Percentiles rank a stretch among this genome's conserved stretches.
phyloP scores from a whole-genome alignment of 2,888 invertebrate species.

The Cheilosia grossa region DNA sequence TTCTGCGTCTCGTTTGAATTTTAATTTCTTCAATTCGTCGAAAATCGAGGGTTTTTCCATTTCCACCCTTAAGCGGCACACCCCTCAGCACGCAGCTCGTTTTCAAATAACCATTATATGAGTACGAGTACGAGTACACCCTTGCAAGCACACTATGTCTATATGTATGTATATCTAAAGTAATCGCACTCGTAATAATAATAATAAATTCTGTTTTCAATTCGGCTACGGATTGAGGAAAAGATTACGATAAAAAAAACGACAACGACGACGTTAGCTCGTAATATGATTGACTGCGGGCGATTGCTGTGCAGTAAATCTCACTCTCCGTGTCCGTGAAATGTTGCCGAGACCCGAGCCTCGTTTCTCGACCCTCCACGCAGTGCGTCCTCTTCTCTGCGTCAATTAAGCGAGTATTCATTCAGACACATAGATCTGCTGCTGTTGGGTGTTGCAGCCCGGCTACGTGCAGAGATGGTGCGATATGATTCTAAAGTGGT shows the following conservation, averaged over 20 bases:
- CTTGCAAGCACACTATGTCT: slow-evolving; percentile 4
- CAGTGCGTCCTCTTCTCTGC: not conserved
- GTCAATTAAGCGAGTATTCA: slow-evolving; percentile 68
- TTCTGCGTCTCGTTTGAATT: slow-evolving; percentile 57
- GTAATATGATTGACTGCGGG: slow-evolving; percentile 72
- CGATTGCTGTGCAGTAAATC: slow-evolving; percentile 66
- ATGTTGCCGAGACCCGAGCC: slow-evolving; percentile 3
- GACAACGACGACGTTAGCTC: slow-evolving; percentile 56
- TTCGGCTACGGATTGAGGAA: slow-evolving; percentile 45
- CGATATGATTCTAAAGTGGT: slow-evolving; percentile 70
- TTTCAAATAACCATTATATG: slow-evolving; percentile 60
- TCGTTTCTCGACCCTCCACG: not conserved
- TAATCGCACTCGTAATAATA: slow-evolving; percentile 59
- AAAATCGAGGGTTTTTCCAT: slow-evolving; percentile 1
- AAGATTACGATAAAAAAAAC: slow-evolving; percentile 43
- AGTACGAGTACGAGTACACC: slow-evolving; percentile 11
- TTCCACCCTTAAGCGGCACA: slow-evolving; percentile 25
- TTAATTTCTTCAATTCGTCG: slow-evolving; percentile 55
- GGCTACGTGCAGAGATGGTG: slow-evolving; percentile 47
- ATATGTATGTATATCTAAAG: slow-evolving; percentile 43
- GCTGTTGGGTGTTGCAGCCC: slow-evolving; percentile 13
- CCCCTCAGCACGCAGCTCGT: slow-evolving; percentile 11
- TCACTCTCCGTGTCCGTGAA: slow-evolving; percentile 48
- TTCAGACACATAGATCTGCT: slow-evolving; percentile 46
- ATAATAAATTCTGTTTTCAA: slow-evolving; percentile 71